Base-by-base conservation (phyloP, 2,797 vertebrate species). In the Rhincodon typus region DNA sequence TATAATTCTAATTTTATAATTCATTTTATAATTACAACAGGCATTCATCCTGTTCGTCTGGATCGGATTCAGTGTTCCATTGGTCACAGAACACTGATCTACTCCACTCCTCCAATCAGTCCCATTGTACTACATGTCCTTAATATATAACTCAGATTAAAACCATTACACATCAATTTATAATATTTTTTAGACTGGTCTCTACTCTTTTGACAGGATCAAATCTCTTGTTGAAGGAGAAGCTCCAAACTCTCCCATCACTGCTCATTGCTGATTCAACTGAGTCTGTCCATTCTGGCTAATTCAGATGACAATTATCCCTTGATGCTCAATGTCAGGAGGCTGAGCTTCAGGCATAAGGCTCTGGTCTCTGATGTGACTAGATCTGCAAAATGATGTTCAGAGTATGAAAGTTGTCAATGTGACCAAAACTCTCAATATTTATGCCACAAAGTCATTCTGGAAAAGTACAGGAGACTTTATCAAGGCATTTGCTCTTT, bases 41-140 rank as follows among this genome's bases (percentile, higher is more conserved):
- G 90, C 62, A 93, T 93, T 93, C 88, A 93, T 93, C 57, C 62
- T 93, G 57, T 93, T 67, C 67, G n/a, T 66, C 90, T 93, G 90
- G 90, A 67, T 57, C 38, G 17, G 19, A 67, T 38, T 93, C 90
- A 25, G 23, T 38, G 7, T 25, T 67, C 62, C 90, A 67, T 67
- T 93, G 66, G 90, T 93, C 90, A 93, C 21, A 38, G 57, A 17
- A 66, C 34, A 91, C 88, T 91, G 53, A 62, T 62, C 53, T 34
- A 62, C 34, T 66, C 57, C 30, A 91, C 50, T 91, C 34, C 38
- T 93, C 90, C 90, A 93, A 38, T 23, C 90, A 67, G 62, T 93
- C 34, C 34, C 66, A 12, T 62, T 23, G 67, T 93, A 67, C 38
- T 67, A 67, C 62, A 38, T 67, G 34, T 67, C n/a, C 90, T 93